Evolutionary conservation across 2,888 invertebrate species (phyloP), one percentile per base, ranked within the genome.

Genomic region (Hyalella azteca): DNA sequence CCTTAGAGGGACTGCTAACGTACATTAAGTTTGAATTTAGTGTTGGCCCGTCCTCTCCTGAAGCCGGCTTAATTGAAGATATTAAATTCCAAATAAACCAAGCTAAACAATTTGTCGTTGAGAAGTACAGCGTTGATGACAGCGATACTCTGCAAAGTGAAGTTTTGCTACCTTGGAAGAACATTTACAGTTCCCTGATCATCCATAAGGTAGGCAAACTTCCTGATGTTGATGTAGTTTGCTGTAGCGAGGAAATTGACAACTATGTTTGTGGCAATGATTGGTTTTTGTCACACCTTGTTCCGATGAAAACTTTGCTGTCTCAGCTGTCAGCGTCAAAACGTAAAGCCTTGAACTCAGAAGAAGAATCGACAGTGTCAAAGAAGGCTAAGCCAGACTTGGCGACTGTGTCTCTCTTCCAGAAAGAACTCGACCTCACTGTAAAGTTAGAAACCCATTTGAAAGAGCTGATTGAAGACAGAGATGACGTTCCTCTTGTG

Each of bases 111-210:
- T 36, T 36, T 0, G 66, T 66, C 7, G 7, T 11, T 19, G 36
- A 22, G 11, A 19, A 4, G n/a, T 36, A 7, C 29, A 29, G 36
- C 36, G 41, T 19, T 11, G 40, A 39, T 15, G 40, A 45, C 45
- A 15, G 19, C 11, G 40, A 40, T 41, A 45, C 13, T 29, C 75
- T 75, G 7, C 75, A 40, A 15, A 45, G 45, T 45, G 29, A n/a
- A 32, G n/a, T 75, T 11, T 29, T 75, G 1, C 19, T 75, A 7
- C 75, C 75, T 41, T 75, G 75, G 75, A 75, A 29, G 40, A n/a
- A 41, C 2, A 75, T 75, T 75, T 75, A 36, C 36, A 4, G 5
- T 39, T 41, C 75, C 5, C 36, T 75, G 22, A 45, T 75, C 5
- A 13, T 45, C 2, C 36, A 41, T 19, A 75, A 75, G n/a, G 29